Evolutionary conservation across 2,113 vertebrate genomes (phyloP), one percentile per base, ranked within the genome.

Genomic region (Carollia perspicillata): DNA sequence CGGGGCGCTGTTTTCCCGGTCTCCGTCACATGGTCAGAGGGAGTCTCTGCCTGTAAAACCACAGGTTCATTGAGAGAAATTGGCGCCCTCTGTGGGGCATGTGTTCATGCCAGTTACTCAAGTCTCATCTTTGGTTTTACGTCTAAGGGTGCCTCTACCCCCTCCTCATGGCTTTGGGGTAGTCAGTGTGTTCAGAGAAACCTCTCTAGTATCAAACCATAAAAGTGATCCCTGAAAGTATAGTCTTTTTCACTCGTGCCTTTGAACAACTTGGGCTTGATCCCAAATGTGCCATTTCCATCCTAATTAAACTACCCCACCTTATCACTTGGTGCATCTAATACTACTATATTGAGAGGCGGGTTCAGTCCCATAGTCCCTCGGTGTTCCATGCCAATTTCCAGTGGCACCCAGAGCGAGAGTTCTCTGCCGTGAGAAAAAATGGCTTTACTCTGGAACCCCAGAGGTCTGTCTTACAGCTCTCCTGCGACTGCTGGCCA

Each of bases 21-120:
- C 53, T 42, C 26, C 16, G 20, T 65, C 83, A 37, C 8, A 2
- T 23, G 37, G 58, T 42, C 37, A 18, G 11, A 33, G 69, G 30
- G 37, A 51, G 33, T 10, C 35, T 74, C 35, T 22, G 12, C 23
- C 65, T 14, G 1, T 8, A 20, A 60, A 66, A 18, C 51, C 71
- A 28, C 4, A 12, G 30, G 20, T 33, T 20, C 47, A 6, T 4
- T 2, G 18, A 44, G 60, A 93, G 8, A n/a, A 22, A 18, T 14
- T 1, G 2, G 7, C 1, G n/a, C 28, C 7, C 28, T 13, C 0
- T 33, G 28, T 0, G 66, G 35, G 58, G 23, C 86, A 55, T 17
- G 0, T 17, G 14, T 16, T 55, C 20, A 8, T 4, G 10, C 28
- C 14, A 51, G 65, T 40, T 14, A 28, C 65, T 35, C 30, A 1